Evolutionary conservation across 2,888 invertebrate species (phyloP).

Genomic region (Drosophila peninsularis): DNA sequence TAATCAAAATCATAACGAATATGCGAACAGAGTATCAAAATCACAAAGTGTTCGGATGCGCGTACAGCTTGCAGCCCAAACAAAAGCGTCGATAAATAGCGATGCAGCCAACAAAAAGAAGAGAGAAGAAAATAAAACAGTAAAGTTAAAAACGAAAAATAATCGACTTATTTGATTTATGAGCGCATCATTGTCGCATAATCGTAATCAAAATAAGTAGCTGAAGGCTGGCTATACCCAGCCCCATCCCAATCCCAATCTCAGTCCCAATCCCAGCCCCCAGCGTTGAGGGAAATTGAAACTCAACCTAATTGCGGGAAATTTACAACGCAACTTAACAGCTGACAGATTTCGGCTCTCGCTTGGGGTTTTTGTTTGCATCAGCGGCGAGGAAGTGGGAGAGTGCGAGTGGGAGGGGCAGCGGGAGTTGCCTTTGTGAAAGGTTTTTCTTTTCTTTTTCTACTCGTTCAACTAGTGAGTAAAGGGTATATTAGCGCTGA

Average conservation of each 20-base stretch:
- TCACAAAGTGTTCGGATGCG: slow-evolving; percentile 4
- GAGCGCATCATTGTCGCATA: slow-evolving; percentile 42
- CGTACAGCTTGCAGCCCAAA: slow-evolving; percentile 16
- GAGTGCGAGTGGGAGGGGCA: not conserved
- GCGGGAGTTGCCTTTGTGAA: slow-evolving; percentile 26
- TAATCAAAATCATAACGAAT: not conserved
- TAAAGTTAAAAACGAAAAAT: slow-evolving; percentile 5
- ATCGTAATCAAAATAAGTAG: slow-evolving; percentile 77
- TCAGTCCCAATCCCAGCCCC: not conserved
- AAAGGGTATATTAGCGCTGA: not conserved
- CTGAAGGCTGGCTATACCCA: slow-evolving; percentile 11
- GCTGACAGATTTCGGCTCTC: slow-evolving; percentile 69
- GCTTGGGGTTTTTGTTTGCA: slow-evolving; percentile 32
- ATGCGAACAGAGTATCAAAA: not conserved
- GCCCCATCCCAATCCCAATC: not conserved
- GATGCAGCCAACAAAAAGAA: not conserved
- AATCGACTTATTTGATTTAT: slow-evolving; percentile 61
- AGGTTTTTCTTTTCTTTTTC: slow-evolving; percentile 1
- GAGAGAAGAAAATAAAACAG: too few relatives aligned
- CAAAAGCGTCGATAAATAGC: slow-evolving; percentile 39
- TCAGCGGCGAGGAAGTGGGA: slow-evolving; percentile 7
- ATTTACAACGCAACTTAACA: slow-evolving; percentile 79
- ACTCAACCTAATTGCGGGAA: slow-evolving; percentile 83
- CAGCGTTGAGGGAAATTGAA: slow-evolving; percentile 74
- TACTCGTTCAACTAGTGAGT: not conserved